These are phyloP conservation scores for Hypomecis punctinalis DNA, from an alignment of 2,888 invertebrate genomes.

Conservation along the genomic window DNA sequence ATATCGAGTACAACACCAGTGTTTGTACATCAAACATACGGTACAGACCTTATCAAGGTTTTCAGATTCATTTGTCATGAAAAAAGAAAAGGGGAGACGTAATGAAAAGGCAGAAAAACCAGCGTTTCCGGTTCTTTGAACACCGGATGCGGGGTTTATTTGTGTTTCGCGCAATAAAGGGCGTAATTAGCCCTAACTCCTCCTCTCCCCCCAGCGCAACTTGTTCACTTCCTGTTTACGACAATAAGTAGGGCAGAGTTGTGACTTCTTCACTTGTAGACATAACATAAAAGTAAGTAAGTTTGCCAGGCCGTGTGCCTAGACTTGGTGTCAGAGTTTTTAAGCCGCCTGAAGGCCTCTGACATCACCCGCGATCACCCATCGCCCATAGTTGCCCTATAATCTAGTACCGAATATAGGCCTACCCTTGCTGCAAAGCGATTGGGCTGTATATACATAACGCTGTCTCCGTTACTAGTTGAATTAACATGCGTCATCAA, in stretches of 20 bases:
- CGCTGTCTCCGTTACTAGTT: no score
- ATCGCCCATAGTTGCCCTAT: no score
- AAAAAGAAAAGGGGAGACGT: constrained; percentile 19
- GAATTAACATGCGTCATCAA: no score
- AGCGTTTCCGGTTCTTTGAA: constrained; percentile 41
- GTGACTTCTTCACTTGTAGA: constrained; percentile 2
- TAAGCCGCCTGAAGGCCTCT: no score
- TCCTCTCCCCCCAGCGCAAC: not conserved
- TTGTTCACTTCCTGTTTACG: constrained; percentile 38
- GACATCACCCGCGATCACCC: no score
- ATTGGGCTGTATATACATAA: no score
- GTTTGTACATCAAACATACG: not conserved
- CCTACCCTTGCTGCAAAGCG: no score
- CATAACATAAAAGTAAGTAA: no score
- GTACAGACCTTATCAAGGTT: not conserved
- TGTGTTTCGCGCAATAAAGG: constrained; percentile 40
- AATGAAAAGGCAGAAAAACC: constrained; percentile 31
- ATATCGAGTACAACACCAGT: not conserved
- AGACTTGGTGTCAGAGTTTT: no score
- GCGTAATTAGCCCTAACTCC: constrained; percentile 33
- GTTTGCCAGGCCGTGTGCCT: no score
- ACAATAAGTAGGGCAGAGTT: constrained; percentile 1
- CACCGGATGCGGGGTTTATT: constrained; percentile 38
- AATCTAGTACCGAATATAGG: no score
- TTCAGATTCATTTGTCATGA: constrained; percentile 16